These are phyloP conservation scores for Andrena haemorrhoa DNA, from an alignment of 2,888 invertebrate species.

Conservation along the genomic window DNA sequence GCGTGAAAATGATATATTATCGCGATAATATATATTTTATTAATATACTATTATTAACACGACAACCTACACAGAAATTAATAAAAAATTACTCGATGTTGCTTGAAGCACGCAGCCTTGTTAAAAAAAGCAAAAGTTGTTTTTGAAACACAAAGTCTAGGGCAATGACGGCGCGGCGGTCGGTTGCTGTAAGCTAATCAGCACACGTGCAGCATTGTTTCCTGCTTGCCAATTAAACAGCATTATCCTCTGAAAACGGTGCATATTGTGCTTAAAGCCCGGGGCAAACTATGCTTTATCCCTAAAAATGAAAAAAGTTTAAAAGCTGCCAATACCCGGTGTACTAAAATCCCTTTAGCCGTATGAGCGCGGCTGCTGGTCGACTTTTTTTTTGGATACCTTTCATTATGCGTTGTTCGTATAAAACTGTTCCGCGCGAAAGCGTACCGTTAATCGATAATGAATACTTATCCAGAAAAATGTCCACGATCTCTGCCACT, in stretches of 20 bases:
- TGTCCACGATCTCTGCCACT: neutral
- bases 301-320: conserved; percentile 70
- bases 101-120: neutral
- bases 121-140: neutral
- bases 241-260: conserved; percentile 61
- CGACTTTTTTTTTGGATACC: neutral
- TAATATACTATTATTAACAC: no score
- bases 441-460: neutral
- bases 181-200: conserved; percentile 39
- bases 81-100: no score
- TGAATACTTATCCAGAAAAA: neutral
- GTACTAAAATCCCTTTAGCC: conserved; percentile 2
- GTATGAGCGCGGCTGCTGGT: neutral
- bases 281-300: conserved; percentile 60
- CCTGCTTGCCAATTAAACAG: conserved; percentile 59
- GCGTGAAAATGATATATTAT: no score
- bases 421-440: conserved; percentile 6
- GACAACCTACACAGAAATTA: no score
- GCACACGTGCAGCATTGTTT: conserved; percentile 62
- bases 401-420: neutral
- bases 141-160: neutral
- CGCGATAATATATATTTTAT: no score
- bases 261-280: conserved; percentile 47
- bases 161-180: conserved; percentile 29
- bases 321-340: conserved; percentile 21